These are phyloP conservation scores for Callaeas wilsoni DNA, from an alignment of 2,113 vertebrate genomes.

Conservation along the genomic window DNA sequence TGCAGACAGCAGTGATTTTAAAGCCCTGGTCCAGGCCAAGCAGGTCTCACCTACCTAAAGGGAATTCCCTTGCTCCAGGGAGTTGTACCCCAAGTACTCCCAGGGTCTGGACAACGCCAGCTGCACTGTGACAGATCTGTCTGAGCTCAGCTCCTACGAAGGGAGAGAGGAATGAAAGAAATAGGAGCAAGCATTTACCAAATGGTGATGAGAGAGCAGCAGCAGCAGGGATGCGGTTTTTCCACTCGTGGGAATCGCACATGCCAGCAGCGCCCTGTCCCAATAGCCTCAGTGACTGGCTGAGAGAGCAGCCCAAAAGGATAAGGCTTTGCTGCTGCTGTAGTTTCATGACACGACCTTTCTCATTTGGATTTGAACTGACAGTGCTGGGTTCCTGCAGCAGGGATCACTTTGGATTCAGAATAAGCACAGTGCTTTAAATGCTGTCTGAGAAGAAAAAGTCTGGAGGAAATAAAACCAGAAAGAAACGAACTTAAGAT, in stretches of 20 bases:
- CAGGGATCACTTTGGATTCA: not conserved
- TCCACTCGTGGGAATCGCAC: not conserved
- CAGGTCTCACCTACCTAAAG: not conserved
- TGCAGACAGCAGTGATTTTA: not conserved
- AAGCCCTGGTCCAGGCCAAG: not conserved
- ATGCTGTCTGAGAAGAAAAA: not conserved
- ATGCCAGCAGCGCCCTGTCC: not conserved
- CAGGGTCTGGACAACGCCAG: not conserved
- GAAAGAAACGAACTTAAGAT: not conserved
- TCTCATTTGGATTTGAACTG: not conserved
- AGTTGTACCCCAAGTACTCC: not conserved
- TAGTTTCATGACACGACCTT: not conserved
- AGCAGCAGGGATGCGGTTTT: not conserved
- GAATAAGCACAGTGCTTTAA: not conserved
- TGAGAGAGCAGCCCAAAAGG: not conserved
- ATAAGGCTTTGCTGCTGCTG: not conserved
- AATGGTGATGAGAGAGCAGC: not conserved
- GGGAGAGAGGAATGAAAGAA: not conserved
- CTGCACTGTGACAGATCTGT: not conserved
- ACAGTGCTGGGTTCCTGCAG: not conserved
- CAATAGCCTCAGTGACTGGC: not conserved
- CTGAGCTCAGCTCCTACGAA: not conserved
- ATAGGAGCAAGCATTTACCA: not conserved
- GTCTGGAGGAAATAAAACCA: not conserved
- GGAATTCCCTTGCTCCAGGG: not conserved